phyloP scores from a whole-genome alignment of 92 coral and sea anemone genomes.

The Epizoanthus illoricatus region DNA sequence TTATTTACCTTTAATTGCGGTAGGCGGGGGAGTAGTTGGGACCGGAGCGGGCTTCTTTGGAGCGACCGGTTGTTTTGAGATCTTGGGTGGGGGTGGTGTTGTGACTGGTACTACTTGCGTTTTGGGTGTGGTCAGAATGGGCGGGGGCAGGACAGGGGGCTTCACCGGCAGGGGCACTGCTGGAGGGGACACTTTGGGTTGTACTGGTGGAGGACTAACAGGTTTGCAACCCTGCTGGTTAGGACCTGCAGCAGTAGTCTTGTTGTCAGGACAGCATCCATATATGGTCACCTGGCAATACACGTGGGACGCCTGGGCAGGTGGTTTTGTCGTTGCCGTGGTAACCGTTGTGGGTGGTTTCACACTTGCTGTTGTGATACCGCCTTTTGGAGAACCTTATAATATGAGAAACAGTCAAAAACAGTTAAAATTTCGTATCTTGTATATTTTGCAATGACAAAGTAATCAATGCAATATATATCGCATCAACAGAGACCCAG shows the following conservation, averaged over 20 bases:
- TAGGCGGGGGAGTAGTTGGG: neutral
- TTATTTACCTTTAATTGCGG: slow-evolving; percentile 12
- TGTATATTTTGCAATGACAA: too few species aligned
- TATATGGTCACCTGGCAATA: slow-evolving; percentile 64
- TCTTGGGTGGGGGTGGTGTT: slow-evolving; percentile 37
- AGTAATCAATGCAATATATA: too few species aligned
- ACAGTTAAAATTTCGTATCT: too few species aligned
- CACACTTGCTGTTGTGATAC: slow-evolving; percentile 10
- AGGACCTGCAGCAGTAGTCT: slow-evolving; percentile 77
- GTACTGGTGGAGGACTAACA: slow-evolving; percentile 20
- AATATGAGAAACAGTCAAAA: too few species aligned
- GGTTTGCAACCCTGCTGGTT: slow-evolving; percentile 75
- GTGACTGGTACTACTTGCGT: slow-evolving; percentile 19
- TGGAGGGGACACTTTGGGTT: neutral
- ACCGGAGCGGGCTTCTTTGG: too few species aligned
- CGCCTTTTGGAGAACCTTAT: slow-evolving; percentile 12
- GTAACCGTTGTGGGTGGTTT: neutral
- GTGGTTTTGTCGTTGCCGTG: slow-evolving; percentile 44
- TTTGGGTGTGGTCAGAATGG: neutral
- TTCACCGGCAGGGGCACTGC: too few species aligned
- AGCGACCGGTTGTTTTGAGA: neutral
- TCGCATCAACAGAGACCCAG: too few species aligned
- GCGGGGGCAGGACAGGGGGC: too few species aligned
- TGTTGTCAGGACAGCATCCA: slow-evolving; percentile 93
- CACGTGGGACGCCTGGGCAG: slow-evolving; percentile 48